Evolutionary conservation across 2,888 invertebrate species (phyloP).

Genomic region (Zelleria hepariella): DNA sequence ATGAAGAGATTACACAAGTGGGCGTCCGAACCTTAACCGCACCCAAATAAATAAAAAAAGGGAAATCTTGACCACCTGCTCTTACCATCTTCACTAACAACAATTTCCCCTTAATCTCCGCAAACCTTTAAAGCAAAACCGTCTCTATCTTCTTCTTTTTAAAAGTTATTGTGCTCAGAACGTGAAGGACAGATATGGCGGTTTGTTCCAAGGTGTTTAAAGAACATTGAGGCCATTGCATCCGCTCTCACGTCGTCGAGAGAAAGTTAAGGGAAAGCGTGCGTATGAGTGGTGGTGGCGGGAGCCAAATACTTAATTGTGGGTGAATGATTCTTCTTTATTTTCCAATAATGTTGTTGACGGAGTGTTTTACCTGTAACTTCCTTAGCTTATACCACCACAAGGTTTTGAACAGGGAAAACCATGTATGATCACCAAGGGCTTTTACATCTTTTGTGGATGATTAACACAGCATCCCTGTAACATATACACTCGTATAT

Average conservation of each 20-base stretch:
- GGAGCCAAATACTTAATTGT: slow-evolving; percentile 53
- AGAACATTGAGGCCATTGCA: slow-evolving; percentile 40
- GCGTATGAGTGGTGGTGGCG: slow-evolving; percentile 24
- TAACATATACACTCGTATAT: no score
- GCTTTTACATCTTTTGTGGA: no score
- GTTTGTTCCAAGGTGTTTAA: slow-evolving; percentile 12
- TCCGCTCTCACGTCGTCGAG: slow-evolving; percentile 35
- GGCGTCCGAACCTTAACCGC: slow-evolving; percentile 14
- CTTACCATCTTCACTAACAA: slow-evolving; percentile 12
- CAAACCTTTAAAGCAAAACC: slow-evolving; percentile 5
- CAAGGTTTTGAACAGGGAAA: no score
- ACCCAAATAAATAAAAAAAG: slow-evolving; percentile 28
- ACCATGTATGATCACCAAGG: no score
- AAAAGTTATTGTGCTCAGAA: slow-evolving; percentile 10
- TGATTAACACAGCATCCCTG: no score
- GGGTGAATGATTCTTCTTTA: slow-evolving; percentile 47
- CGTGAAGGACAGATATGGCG: slow-evolving; percentile 15
- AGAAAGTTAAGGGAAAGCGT: slow-evolving; percentile 42
- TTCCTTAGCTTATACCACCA: no score
- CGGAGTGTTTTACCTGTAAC: no score
- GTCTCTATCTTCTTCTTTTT: slow-evolving; percentile 6
- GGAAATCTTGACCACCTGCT: slow-evolving; percentile 40
- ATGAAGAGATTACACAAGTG: slow-evolving; percentile 1
- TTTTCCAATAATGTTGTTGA: background rate
- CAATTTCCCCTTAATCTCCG: background rate